Percentiles rank a stretch among this genome's conserved stretches.
phyloP scores from a whole-genome alignment of 2,113 vertebrate genomes.

The Romanogobio albipinnatus region DNA sequence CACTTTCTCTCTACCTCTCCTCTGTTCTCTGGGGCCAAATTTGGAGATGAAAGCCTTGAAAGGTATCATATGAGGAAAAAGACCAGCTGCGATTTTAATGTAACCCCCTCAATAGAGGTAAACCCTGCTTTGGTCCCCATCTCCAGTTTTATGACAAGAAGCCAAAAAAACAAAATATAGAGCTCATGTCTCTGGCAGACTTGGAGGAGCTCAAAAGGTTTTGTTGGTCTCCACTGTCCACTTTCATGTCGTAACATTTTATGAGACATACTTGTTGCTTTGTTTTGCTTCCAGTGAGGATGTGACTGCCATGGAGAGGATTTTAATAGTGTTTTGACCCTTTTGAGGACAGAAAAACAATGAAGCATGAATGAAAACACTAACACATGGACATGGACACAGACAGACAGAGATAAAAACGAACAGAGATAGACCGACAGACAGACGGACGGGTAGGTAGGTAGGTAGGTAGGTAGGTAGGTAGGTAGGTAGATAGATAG shows the following conservation, averaged over 20 bases:
- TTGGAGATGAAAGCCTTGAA: conserved; percentile 32
- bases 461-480: not conserved
- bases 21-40: conserved; percentile 23
- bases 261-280: conserved; percentile 41
- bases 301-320: conserved; percentile 40
- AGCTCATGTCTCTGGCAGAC: conserved; percentile 39
- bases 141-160: conserved; percentile 37
- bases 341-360: conserved; percentile 33
- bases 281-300: conserved; percentile 48
- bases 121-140: conserved; percentile 4
- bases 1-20: conserved; percentile 25
- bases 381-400: not conserved
- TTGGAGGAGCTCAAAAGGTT: conserved; percentile 22
- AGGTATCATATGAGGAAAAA: conserved; percentile 16
- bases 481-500: not conserved
- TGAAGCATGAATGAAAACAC: conserved; percentile 23
- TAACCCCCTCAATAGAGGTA: conserved; percentile 9
- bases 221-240: conserved; percentile 41
- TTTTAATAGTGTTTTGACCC: conserved; percentile 43
- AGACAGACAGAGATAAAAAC: not conserved
- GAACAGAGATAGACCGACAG: not conserved
- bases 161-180: conserved; percentile 48
- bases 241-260: conserved; percentile 52
- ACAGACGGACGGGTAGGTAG: too few relatives aligned
- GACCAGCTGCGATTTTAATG: conserved; percentile 39